phyloP scores from a whole-genome alignment of 1,140 invertebrate genomes.

The Drosophila elegans region DNA sequence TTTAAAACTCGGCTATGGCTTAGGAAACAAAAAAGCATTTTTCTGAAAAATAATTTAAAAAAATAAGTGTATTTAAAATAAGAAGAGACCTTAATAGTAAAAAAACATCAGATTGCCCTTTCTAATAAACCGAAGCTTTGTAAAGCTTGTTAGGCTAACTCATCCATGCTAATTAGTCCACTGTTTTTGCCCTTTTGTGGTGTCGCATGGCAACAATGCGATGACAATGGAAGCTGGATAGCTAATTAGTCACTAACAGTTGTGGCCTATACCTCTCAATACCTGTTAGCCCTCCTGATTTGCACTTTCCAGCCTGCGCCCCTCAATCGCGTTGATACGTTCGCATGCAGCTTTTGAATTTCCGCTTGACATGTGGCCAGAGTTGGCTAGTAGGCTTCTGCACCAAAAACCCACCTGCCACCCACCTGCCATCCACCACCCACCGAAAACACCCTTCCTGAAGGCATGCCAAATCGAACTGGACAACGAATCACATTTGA shows the following conservation, averaged over 20 bases:
- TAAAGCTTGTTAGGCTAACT: too few relatives aligned
- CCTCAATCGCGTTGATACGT: not conserved
- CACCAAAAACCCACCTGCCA: not conserved
- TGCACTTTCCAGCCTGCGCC: not conserved
- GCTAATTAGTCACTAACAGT: slow-evolving; percentile 28
- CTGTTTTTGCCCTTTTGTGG: not conserved
- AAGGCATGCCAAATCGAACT: not conserved
- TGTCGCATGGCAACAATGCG: not conserved
- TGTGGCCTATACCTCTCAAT: slow-evolving; percentile 2
- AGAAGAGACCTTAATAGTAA: too few relatives aligned
- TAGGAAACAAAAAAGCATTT: too few relatives aligned
- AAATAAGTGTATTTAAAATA: too few relatives aligned
- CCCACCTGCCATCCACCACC: not conserved
- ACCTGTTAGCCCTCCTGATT: slow-evolving; percentile 1
- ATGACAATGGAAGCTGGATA: slow-evolving; percentile 3
- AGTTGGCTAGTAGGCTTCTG: slow-evolving; percentile 1
- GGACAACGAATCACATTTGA: not conserved
- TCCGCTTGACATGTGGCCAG: slow-evolving; percentile 44
- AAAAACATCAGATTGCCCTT: too few relatives aligned
- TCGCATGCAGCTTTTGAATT: slow-evolving; percentile 48
- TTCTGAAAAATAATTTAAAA: too few relatives aligned
- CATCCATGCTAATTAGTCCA: not conserved
- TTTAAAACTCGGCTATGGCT: not conserved
- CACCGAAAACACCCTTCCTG: not conserved
- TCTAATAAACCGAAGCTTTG: too few relatives aligned